These are phyloP conservation scores for Cathartes aura DNA, from an alignment of 2,113 vertebrate species.

Conservation along the genomic window DNA sequence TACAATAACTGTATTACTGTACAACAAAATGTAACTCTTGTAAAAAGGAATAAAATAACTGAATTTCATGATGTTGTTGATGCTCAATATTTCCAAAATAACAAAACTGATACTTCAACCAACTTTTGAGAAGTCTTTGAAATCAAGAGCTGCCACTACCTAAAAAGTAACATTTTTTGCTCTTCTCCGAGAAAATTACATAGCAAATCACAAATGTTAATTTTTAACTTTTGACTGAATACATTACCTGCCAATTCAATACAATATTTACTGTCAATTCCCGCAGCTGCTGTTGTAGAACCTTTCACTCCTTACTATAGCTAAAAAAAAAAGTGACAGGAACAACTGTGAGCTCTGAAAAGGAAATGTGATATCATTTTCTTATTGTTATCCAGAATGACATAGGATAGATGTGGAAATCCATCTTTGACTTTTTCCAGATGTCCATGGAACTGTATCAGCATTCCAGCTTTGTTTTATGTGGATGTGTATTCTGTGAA, in stretches of 20 bases:
- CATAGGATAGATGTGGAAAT: slow-evolving; percentile 23
- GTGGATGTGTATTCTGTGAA: neutral
- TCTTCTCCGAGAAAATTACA: neutral
- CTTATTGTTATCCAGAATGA: slow-evolving; percentile 37
- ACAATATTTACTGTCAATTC: neutral
- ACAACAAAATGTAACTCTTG: neutral
- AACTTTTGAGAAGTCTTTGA: neutral
- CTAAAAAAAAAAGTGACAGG: neutral
- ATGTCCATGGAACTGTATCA: neutral
- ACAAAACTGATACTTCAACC: neutral
- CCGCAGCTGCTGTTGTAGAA: neutral
- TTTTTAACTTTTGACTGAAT: neutral
- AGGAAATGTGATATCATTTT: slow-evolving; percentile 28
- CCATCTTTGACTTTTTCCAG: slow-evolving; percentile 58
- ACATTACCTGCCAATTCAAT: neutral
- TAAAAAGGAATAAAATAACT: neutral
- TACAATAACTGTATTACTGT: neutral
- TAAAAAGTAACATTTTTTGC: neutral
- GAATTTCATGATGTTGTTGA: neutral
- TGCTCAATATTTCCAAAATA: neutral
- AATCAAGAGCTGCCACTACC: neutral
- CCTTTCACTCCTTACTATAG: neutral
- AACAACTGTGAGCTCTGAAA: neutral
- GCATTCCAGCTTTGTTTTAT: slow-evolving; percentile 49
- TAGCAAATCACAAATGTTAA: neutral